These are phyloP conservation scores for Champsocephalus gunnari DNA, from an alignment of 2,797 vertebrate species.

Conservation along the genomic window DNA sequence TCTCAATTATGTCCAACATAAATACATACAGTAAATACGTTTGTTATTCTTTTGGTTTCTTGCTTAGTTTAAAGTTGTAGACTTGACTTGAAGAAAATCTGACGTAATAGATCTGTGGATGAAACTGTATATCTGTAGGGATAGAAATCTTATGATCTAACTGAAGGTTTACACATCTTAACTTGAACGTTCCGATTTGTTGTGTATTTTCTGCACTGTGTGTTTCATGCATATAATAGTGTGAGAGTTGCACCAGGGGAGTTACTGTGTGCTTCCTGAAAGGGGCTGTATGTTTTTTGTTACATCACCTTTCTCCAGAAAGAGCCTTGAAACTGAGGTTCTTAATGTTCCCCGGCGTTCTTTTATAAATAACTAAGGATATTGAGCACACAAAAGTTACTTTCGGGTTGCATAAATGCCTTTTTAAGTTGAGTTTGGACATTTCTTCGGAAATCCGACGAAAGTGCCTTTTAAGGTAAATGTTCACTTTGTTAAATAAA, in stretches of 20 bases:
- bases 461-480: constrained; percentile 57
- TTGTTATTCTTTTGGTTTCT: constrained; percentile 3
- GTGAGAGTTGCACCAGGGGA: background rate
- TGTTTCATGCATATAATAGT: background rate
- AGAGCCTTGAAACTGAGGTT: background rate
- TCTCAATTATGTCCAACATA: too few species aligned
- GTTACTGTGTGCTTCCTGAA: background rate
- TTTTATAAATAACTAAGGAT: background rate
- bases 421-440: background rate
- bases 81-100: background rate
- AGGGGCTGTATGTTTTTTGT: background rate
- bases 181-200: background rate
- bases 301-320: constrained; percentile 1
- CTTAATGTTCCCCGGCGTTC: background rate
- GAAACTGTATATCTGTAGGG: background rate
- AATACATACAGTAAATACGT: too few species aligned
- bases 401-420: background rate
- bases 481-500: constrained; percentile 60
- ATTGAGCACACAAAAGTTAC: background rate
- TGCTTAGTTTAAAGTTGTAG: constrained; percentile 9
- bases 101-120: background rate
- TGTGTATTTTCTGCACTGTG: background rate
- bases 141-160: background rate
- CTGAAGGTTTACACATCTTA: background rate
- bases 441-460: constrained; percentile 9